Evolutionary conservation across 2,888 invertebrate genomes (phyloP).

Genomic region (Pogonocherus hispidulus): DNA sequence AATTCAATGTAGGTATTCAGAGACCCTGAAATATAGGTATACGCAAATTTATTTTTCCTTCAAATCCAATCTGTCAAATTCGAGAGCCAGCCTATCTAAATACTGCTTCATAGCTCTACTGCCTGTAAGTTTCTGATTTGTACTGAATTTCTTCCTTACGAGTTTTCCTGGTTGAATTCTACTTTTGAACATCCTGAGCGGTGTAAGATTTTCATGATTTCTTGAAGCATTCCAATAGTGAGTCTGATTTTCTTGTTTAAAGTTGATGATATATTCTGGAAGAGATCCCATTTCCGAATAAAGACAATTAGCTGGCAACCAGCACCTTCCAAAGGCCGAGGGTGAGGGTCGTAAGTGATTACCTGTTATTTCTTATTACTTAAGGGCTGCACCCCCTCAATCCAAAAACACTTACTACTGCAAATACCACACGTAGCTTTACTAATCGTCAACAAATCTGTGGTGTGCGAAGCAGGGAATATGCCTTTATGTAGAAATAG

Average conservation of each 20-base stretch:
- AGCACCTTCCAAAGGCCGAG: background rate
- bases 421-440: too few relatives aligned
- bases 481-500: too few relatives aligned
- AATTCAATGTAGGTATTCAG: too few relatives aligned
- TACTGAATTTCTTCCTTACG: background rate
- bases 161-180: conserved; percentile 3
- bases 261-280: background rate
- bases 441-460: too few relatives aligned
- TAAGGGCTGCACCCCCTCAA: background rate
- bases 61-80: background rate
- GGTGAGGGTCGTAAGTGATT: too few relatives aligned
- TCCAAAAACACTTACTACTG: too few relatives aligned
- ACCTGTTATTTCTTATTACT: background rate
- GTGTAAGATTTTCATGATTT: background rate
- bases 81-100: background rate
- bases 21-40: too few relatives aligned
- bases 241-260: background rate
- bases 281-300: background rate
- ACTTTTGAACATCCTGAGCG: background rate
- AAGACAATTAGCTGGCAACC: background rate
- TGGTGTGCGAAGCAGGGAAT: too few relatives aligned
- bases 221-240: background rate
- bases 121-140: background rate
- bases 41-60: background rate
- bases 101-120: background rate